Conservation (phyloP, 2,113 vertebrate species). For the Himantopus leucocephalus region DNA sequence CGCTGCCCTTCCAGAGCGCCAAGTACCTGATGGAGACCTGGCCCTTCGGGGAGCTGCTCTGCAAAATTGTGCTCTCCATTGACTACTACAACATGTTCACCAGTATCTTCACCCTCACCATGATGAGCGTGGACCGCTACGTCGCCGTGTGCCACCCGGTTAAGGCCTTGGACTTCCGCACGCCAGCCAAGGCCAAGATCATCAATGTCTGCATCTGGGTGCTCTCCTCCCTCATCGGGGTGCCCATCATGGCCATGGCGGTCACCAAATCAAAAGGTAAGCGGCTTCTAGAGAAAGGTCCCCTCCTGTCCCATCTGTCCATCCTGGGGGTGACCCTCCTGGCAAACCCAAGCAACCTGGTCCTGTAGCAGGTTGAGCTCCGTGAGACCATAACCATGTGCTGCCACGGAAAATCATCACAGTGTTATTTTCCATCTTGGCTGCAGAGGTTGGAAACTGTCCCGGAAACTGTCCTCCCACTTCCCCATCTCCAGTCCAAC, state of each 20-base stretch:
- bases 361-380: background rate
- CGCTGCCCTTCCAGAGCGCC: conserved; percentile 93
- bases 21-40: conserved; percentile 95
- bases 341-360: background rate
- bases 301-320: background rate
- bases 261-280: conserved; percentile 87
- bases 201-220: conserved; percentile 98
- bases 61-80: conserved; percentile 90
- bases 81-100: conserved; percentile 99
- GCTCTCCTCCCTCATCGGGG: conserved; percentile 88
- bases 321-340: background rate
- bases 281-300: background rate
- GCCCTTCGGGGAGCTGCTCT: conserved; percentile 91
- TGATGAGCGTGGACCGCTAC: conserved; percentile 98
- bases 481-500: background rate
- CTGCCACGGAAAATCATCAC: background rate
- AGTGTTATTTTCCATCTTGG: background rate
- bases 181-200: conserved; percentile 90
- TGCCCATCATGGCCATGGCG: conserved; percentile 93
- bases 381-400: background rate
- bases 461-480: background rate
- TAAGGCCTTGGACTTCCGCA: conserved; percentile 91
- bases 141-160: conserved; percentile 93
- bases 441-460: background rate
- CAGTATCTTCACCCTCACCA: conserved; percentile 97